Conservation (phyloP, 2,797 vertebrate species). For the Xerus rutilus region DNA sequence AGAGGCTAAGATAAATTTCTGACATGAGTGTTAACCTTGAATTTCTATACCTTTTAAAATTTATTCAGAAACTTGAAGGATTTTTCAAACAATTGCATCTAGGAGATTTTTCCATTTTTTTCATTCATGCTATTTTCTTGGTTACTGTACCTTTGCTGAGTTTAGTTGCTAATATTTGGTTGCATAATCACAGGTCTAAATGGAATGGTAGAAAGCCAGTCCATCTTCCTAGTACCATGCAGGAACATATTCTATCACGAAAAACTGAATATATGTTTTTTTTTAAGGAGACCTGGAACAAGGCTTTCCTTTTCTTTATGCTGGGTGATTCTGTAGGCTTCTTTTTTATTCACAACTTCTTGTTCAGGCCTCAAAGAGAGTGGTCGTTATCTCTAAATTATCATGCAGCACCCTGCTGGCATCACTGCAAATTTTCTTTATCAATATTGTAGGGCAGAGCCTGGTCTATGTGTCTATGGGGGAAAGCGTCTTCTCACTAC, state of each 20-base stretch:
- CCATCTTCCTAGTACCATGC: neutral
- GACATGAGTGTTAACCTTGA: neutral
- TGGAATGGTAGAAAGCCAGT: neutral
- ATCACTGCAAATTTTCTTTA: conserved; percentile 27
- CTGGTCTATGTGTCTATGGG: neutral
- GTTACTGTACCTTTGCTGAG: neutral
- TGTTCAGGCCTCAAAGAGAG: neutral
- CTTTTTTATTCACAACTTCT: conserved; percentile 1
- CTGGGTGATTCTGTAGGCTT: neutral
- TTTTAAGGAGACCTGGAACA: neutral
- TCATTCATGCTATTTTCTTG: neutral
- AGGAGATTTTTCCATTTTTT: neutral
- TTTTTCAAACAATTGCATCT: neutral
- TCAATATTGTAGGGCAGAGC: neutral
- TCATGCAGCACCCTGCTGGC: neutral
- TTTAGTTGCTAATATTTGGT: neutral
- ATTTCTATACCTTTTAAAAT: neutral
- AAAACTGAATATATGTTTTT: neutral
- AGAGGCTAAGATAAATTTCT: neutral
- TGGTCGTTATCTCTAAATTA: neutral
- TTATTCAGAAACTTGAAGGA: conserved; percentile 30
- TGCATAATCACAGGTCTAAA: neutral
- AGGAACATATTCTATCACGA: neutral
- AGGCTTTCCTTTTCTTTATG: neutral
- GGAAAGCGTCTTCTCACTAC: neutral